Base-by-base conservation (phyloP, 1,140 invertebrate species). In the Wasmannia auropunctata region DNA sequence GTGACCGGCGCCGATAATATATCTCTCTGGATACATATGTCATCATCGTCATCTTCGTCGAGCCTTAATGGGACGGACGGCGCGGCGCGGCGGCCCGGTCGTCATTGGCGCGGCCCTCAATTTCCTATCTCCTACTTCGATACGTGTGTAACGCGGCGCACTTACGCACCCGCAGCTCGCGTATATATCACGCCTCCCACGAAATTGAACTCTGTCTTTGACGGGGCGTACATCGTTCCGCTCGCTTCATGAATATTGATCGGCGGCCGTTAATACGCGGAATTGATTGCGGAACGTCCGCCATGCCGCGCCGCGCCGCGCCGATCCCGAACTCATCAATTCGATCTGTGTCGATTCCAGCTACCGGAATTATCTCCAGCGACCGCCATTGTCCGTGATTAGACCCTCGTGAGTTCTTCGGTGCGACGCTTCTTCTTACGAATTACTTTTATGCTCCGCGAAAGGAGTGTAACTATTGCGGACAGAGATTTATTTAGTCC, bases 151-250 rank as follows among this genome's bases (percentile, higher is more conserved):
- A 70, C 40, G 54, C 46, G 28, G n/a, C n/a, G 43, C 46, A 56
- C 67, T 43, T 67, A 75, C 63, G 54, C n/a, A 34, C 14, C 62
- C 40, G 14, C 51, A 25, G 4, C 11, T n/a, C 40, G 22, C 22
- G 19, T 77, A 58, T 87, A 87, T 92, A 93, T 90, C 92, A 93
- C 91, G 92, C 65, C 83, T 88, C 86, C 74, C 88, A 76, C 91
- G 90, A 93, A 92, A 94, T 94, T 93, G 93, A 92, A 93, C 91
- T 92, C 91, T 91, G 93, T 93, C 93, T 94, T 94, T 94, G 93
- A 94, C 91, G 88, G 86, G 81, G 75, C 84, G 86, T 81, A 85
- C 67, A 79, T 77, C 81, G 80, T 62, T 43, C 16, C 79, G 72
- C 81, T 81, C 86, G 87, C 86, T 90, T 92, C 92, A 94, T 94